Conservation (phyloP, 1,140 invertebrate species). For the Ceratina australensis region DNA sequence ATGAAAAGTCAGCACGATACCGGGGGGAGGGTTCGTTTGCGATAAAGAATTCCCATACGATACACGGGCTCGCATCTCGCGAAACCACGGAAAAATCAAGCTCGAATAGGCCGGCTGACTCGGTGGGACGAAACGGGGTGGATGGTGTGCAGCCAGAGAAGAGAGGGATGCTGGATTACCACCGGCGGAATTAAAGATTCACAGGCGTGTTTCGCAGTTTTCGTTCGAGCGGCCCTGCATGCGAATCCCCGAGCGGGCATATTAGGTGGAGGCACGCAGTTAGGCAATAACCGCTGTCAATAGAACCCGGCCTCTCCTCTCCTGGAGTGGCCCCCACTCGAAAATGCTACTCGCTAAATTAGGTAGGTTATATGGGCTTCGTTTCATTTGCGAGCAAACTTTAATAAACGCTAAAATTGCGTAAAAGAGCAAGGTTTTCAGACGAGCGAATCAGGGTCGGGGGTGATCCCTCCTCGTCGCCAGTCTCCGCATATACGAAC, state of each 20-base stretch:
- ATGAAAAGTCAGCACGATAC: constrained; percentile 34
- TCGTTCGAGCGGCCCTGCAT: constrained; percentile 73
- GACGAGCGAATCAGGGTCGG: constrained; percentile 75
- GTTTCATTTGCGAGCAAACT: constrained; percentile 81
- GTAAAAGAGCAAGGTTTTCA: constrained; percentile 81
- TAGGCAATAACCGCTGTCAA: constrained; percentile 81
- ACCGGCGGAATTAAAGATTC: constrained; percentile 75
- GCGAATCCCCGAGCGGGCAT: constrained; percentile 75
- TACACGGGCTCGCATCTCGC: constrained; percentile 29
- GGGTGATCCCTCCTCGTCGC: constrained; percentile 58
- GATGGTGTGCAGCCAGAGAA: constrained; percentile 19
- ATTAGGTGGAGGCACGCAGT: constrained; percentile 80
- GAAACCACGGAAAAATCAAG: constrained; percentile 43
- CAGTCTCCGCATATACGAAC: constrained; percentile 28
- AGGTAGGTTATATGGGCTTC: constrained; percentile 81
- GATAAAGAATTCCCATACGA: constrained; percentile 49
- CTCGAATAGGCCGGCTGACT: constrained; percentile 45
- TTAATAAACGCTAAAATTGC: constrained; percentile 81
- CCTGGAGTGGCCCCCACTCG: constrained; percentile 74
- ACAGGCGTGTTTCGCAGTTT: constrained; percentile 75
- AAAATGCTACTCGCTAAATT: constrained; percentile 81
- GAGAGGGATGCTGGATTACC: constrained; percentile 63
- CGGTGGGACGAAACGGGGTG: constrained; percentile 4
- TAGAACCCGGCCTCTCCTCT: constrained; percentile 74
- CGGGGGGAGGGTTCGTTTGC: constrained; percentile 28